A percentile compares a stretch with the other conserved stretches of the same genome.
Conservation (phyloP, 1,140 invertebrate species). For the Drosophila leontia region DNA sequence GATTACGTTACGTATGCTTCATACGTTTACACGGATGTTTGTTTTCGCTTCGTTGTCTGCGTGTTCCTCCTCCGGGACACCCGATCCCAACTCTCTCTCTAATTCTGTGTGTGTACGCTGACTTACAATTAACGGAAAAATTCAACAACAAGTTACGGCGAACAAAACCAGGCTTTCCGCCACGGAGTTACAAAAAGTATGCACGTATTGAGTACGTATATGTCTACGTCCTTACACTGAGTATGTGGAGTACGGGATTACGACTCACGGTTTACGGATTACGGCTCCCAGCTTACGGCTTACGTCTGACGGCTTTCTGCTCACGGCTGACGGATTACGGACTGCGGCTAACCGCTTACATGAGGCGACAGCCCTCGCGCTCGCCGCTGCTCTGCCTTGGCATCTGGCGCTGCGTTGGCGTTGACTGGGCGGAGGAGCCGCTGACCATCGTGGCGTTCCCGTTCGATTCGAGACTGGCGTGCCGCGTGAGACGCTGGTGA, state of each 20-base stretch:
- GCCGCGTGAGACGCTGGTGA: conserved; percentile 67
- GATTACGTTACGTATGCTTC: conserved; percentile 60
- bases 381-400: conserved; percentile 56
- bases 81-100: background rate
- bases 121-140: conserved; percentile 59
- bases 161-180: conserved; percentile 37
- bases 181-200: conserved; percentile 46
- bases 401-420: conserved; percentile 56
- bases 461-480: conserved; percentile 69
- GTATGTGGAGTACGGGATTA: conserved; percentile 51
- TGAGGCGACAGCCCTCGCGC: conserved; percentile 59
- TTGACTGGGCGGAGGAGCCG: conserved; percentile 55
- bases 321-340: conserved; percentile 2
- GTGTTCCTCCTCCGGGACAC: conserved; percentile 13
- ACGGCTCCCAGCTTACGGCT: conserved; percentile 5
- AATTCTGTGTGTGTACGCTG: conserved; percentile 28
- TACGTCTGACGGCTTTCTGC: background rate
- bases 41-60: conserved; percentile 59
- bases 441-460: conserved; percentile 25
- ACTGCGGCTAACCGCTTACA: conserved; percentile 48
- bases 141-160: conserved; percentile 58
- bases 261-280: conserved; percentile 1
- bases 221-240: conserved; percentile 61
- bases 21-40: conserved; percentile 65
- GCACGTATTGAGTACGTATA: conserved; percentile 27